These are phyloP conservation scores for Neelides sp. DNA, from an alignment of 1,140 invertebrate species.

Conservation along the genomic window DNA sequence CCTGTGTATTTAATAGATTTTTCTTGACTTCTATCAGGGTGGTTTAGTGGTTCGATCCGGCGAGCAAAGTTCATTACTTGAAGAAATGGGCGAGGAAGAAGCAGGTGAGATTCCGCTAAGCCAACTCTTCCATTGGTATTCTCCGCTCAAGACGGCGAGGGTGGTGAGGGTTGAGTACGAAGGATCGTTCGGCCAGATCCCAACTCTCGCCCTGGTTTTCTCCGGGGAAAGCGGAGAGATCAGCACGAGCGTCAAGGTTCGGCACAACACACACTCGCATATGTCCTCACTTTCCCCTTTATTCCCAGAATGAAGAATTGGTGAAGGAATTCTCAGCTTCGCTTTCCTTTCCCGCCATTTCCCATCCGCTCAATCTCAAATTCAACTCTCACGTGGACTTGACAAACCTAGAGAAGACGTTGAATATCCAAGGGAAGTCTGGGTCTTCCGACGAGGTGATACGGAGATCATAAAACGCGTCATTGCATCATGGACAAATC, in stretches of 20 bases:
- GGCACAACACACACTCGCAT: background rate
- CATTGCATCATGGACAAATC: conserved; percentile 12
- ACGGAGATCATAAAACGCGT: no score
- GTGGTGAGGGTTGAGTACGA: conserved; percentile 25
- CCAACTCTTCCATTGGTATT: conserved; percentile 30
- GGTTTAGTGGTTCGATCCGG: conserved; percentile 20
- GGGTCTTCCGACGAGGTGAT: no score
- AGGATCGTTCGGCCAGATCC: background rate
- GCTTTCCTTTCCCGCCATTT: background rate
- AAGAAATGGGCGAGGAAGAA: conserved; percentile 29
- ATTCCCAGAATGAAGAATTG: conserved; percentile 7
- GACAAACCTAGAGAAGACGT: conserved; percentile 13
- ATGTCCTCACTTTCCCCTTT: background rate
- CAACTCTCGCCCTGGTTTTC: background rate
- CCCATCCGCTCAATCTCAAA: conserved; percentile 8
- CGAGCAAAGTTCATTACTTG: conserved; percentile 8
- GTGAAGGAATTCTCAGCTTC: background rate
- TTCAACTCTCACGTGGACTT: conserved; percentile 19
- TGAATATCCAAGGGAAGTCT: conserved; percentile 13
- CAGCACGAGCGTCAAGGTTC: background rate
- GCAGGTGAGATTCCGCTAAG: conserved; percentile 16
- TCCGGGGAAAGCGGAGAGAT: conserved; percentile 3
- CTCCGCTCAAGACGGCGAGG: conserved; percentile 21
- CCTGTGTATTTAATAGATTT: no score
- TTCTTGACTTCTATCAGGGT: no score